Conservation (phyloP, 2,113 vertebrate species). For the Epinephelus moara region DNA sequence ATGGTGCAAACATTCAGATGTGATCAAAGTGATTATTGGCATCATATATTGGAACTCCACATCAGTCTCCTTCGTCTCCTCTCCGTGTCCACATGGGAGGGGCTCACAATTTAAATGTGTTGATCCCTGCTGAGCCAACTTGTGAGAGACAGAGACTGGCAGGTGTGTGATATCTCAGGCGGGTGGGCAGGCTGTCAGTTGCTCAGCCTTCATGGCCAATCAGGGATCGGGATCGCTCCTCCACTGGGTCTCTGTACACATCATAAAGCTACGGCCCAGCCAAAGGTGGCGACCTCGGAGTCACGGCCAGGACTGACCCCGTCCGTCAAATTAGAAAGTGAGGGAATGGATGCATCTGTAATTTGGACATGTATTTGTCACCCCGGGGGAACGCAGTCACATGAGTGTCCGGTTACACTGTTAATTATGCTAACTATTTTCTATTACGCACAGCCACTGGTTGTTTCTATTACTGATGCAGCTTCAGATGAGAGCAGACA, state of each 20-base stretch:
- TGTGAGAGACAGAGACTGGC: constrained; percentile 75
- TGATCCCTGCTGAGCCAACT: constrained; percentile 44
- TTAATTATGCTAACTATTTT: constrained; percentile 65
- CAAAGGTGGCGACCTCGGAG: constrained; percentile 41
- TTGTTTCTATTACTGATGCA: constrained; percentile 21
- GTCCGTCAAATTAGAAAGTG: constrained; percentile 58
- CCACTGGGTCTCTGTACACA: background rate
- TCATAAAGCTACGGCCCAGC: constrained; percentile 29
- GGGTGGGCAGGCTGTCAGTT: constrained; percentile 35
- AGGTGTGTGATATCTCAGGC: constrained; percentile 73
- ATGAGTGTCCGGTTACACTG: constrained; percentile 51
- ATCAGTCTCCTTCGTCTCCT: background rate
- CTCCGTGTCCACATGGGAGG: constrained; percentile 22
- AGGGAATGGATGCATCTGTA: constrained; percentile 33
- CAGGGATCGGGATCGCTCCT: constrained; percentile 12
- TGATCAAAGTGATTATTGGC: background rate
- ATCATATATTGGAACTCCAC: background rate
- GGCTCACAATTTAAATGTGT: constrained; percentile 53
- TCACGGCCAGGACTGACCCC: constrained; percentile 35
- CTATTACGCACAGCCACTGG: constrained; percentile 33
- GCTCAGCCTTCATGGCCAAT: constrained; percentile 56
- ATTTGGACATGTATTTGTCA: constrained; percentile 43
- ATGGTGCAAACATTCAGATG: background rate
- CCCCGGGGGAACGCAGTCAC: constrained; percentile 38
- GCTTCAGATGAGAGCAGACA: background rate